Evolutionary conservation across 2,797 vertebrate species (phyloP).

Genomic region (Aselliscus stoliczkanus): DNA sequence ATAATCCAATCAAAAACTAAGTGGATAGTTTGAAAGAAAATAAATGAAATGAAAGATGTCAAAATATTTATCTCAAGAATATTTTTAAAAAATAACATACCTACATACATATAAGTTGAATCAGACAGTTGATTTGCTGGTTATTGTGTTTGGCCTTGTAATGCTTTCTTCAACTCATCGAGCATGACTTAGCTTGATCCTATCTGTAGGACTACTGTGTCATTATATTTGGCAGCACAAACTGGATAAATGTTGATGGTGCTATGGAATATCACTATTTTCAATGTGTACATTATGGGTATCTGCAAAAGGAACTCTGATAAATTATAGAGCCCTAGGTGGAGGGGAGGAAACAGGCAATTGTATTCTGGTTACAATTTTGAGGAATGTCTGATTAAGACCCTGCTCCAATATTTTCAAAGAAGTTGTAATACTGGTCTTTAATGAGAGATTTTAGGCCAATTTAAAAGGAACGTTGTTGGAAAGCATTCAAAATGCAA

Average conservation of each 20-base stretch:
- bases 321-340: background rate
- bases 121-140: background rate
- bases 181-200: background rate
- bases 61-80: background rate
- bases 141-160: background rate
- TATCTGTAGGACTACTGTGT: background rate
- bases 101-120: background rate
- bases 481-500: background rate
- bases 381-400: background rate
- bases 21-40: background rate
- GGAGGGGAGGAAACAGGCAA: background rate
- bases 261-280: background rate
- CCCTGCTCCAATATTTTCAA: background rate
- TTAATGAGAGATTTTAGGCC: background rate
- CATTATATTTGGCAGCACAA: background rate
- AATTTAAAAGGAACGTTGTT: background rate
- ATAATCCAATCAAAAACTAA: background rate
- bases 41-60: background rate
- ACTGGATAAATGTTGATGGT: background rate
- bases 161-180: background rate
- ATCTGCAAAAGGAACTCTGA: background rate
- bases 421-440: background rate
- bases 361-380: background rate
- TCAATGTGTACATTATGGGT: background rate
- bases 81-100: too few species aligned